A percentile compares a stretch with the other conserved stretches of the same genome.
Evolutionary conservation across 2,888 invertebrate species (phyloP).

Genomic region (Eristalis pertinax): DNA sequence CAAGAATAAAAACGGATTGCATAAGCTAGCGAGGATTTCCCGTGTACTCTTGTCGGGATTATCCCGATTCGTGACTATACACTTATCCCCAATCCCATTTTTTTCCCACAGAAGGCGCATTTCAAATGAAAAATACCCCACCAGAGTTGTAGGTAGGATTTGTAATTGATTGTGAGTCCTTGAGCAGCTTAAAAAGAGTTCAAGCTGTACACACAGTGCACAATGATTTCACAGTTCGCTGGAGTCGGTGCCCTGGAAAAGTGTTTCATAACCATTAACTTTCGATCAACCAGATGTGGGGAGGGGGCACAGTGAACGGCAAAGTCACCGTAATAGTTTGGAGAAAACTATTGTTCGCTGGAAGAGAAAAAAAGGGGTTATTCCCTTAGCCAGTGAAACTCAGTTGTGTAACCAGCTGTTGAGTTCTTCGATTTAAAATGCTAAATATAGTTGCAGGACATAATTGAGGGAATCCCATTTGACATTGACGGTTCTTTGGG

Average conservation of each 20-base stretch:
- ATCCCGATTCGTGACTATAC: not conserved
- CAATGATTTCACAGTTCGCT: not conserved
- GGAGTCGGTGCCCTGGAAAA: not conserved
- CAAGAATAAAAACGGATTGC: slow-evolving; percentile 1
- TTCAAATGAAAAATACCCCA: not conserved
- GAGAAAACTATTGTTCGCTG: not conserved
- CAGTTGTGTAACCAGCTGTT: not conserved
- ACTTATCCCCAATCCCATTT: not conserved
- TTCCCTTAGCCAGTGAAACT: not conserved
- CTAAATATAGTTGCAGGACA: not conserved
- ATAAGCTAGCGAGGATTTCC: not conserved
- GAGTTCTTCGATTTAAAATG: not conserved
- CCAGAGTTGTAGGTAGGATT: not conserved
- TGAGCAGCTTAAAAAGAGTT: not conserved
- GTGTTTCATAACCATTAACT: not conserved
- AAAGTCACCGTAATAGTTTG: not conserved
- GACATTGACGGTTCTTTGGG: not conserved
- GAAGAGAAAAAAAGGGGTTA: not conserved
- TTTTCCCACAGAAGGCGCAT: not conserved
- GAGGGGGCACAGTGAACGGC: not conserved
- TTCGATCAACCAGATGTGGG: not conserved
- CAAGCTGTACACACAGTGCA: not conserved
- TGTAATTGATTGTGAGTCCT: not conserved
- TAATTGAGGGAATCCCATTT: not conserved
- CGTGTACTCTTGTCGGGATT: not conserved